phyloP scores from a whole-genome alignment of 35 echinoderm and acorn worm species.

The Eucidaris tribuloides region DNA sequence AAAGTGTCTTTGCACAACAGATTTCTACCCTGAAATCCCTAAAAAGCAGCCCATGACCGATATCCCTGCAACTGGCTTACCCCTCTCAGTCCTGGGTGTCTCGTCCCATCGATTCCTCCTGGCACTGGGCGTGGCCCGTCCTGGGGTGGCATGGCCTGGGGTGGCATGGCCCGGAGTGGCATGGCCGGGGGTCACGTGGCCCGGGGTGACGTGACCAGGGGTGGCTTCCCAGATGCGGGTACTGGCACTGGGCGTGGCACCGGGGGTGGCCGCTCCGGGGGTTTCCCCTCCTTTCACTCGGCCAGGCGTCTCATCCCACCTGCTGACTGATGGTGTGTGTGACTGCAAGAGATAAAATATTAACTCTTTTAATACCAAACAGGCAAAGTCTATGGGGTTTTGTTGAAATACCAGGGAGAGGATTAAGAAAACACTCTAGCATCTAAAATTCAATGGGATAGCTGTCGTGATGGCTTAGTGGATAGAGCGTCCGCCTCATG shows the following conservation, averaged over 20 bases:
- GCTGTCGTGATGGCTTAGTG: too few relatives aligned
- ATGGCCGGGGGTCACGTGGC: slow-evolving; percentile 84
- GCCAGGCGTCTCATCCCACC: slow-evolving; percentile 97
- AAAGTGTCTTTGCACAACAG: too few relatives aligned
- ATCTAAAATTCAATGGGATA: too few relatives aligned
- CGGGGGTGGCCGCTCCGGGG: slow-evolving; percentile 68
- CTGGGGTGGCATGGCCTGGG: slow-evolving; percentile 86
- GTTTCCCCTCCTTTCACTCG: slow-evolving; percentile 91
- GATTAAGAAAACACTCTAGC: too few relatives aligned
- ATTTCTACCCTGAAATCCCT: too few relatives aligned
- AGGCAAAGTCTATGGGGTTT: too few relatives aligned
- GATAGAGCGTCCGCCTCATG: too few relatives aligned
- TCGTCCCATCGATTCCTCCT: slow-evolving; percentile 99
- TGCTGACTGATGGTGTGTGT: slow-evolving; percentile 76
- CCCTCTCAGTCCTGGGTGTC: slow-evolving; percentile 97
- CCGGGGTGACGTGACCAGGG: slow-evolving; percentile 79
- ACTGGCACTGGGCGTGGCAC: slow-evolving; percentile 70
- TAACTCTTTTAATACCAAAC: too few relatives aligned
- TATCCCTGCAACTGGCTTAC: slow-evolving; percentile 18
- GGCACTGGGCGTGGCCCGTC: slow-evolving; percentile 75
- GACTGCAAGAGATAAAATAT: slow-evolving; percentile 35
- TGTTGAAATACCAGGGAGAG: too few relatives aligned
- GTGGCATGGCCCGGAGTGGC: slow-evolving; percentile 88
- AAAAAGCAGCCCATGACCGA: too few relatives aligned
- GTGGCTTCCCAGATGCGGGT: slow-evolving; percentile 96